Evolutionary conservation across 2,888 invertebrate genomes (phyloP), one percentile per base, ranked within the genome.

Genomic region (Cistogaster globosa): DNA sequence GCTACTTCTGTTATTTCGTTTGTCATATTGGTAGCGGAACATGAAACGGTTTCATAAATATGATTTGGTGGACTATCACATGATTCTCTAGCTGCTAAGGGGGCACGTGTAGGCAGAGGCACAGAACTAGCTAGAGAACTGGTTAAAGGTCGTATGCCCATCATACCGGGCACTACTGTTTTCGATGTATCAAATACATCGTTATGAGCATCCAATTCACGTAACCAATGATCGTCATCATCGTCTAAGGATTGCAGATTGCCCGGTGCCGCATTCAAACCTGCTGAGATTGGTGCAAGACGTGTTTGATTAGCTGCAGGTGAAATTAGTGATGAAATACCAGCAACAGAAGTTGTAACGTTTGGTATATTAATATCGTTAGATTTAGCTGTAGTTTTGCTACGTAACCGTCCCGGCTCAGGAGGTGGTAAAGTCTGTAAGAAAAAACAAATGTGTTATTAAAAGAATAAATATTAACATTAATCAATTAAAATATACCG

Each of bases 391-490:
- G 91, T 91, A 26, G 78, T 82, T 82, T 92, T 92, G 87, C 92
- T 90, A 7, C 93, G 91, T 14, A 91, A 91, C 72, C 92, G 91
- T 57, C 92, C 90, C 4, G 92, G 91, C 69, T 93, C 93, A 0
- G 92, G 93, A 6, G 93, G 93, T 45, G 93, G 92, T 86, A 92
- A 89, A 48, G 92, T 90, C 90, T 91, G 83, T 0, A 82, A 4
- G 14, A 32, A 8, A 26, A 72, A 53, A 65, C 1, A n/a, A n/a
- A 48, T 14, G n/a, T 38, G 58, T 26, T 9, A 20, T 48, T 20
- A 67, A 22, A 48, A 42, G 18, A 51, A 32, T 9, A 74, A 32
- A 26, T 42, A 7, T 51, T 45, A 32, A 3, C 6, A 7, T 32
- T 5, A 32, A 32, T 32, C 8, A 26, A 63, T 36, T 26, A 57